Base-by-base conservation (phyloP, 2,797 vertebrate species). In the Sciurus vulgaris region DNA sequence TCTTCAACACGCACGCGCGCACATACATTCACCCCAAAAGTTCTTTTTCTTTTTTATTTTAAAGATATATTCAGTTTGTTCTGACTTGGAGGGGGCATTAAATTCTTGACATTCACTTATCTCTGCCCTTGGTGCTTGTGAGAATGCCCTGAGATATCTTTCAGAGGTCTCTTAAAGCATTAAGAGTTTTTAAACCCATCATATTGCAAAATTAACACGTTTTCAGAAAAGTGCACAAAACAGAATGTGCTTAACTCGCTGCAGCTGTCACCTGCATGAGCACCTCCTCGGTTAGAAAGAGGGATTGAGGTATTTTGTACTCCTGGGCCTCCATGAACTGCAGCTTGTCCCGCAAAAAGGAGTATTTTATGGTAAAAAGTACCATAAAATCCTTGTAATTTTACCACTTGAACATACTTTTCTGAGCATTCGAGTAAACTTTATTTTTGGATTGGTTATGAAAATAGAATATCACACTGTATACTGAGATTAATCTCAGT, bases 241-340 rank as follows among this genome's bases (percentile, higher is more conserved):
- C 41, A 47, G 38, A 82, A 47, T 30, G 26, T 30, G 61, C 17
- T n/a, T 2, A 22, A 56, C 38, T 74, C 41, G 10, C 38, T 61
- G 30, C 38, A 47, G 7, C 69, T 61, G 85, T 10, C 38, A 38
- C 54, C 28, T n/a, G 86, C 1, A 14, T 22, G 65, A 74, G 13
- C 35, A 24, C 0, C 38, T 13, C 3, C 35, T 41, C 20, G 28
- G 6, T 73, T 41, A 35, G 86, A 76, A 87, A n/a, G 17, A 74
- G 18, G n/a, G 9, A 7, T 5, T 14, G 11, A 17, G 24, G 15
- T 8, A 10, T 35, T 13, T 5, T 70, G 35, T 22, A 70, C 35
- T 70, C 11, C 28, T 14, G 8, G 3, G 1, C 17, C 26, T 12
- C 38, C 2, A 3, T 11, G 38, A 74, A 4, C 3, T 14, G 18